These are phyloP conservation scores for Drosophila subpulchrella DNA, from an alignment of 1,140 invertebrate genomes.

Conservation along the genomic window DNA sequence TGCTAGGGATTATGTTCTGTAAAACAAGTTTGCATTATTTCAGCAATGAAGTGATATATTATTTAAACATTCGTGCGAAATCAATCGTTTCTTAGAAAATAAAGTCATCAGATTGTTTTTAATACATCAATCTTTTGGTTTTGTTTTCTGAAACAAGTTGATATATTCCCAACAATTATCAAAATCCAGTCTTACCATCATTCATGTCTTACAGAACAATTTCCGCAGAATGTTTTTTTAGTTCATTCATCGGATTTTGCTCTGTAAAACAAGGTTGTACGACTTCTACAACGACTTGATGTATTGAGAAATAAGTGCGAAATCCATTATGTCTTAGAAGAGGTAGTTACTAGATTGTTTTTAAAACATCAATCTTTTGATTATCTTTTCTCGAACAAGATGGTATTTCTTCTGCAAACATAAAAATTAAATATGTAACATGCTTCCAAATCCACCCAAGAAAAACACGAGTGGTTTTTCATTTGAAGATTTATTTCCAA, in stretches of 20 bases:
- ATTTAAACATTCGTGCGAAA: no score
- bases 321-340: no score
- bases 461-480: background rate
- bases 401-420: background rate
- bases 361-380: background rate
- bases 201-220: background rate
- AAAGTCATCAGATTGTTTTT: no score
- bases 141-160: no score
- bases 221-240: background rate
- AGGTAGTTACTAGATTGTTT: background rate
- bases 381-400: background rate
- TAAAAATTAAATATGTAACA: background rate
- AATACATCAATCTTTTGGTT: no score
- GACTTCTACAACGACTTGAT: background rate
- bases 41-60: no score
- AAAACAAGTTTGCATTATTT: no score
- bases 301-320: background rate
- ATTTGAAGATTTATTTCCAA: conserved; percentile 50
- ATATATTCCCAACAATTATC: no score
- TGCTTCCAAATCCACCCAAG: background rate
- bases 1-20: no score
- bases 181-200: background rate
- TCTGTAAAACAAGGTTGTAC: background rate
- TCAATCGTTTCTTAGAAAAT: no score
- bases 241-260: background rate